Evolutionary conservation across 2,797 vertebrate species (phyloP), one percentile per base, ranked within the genome.

Genomic region (Hippopotamyrus pictus): DNA sequence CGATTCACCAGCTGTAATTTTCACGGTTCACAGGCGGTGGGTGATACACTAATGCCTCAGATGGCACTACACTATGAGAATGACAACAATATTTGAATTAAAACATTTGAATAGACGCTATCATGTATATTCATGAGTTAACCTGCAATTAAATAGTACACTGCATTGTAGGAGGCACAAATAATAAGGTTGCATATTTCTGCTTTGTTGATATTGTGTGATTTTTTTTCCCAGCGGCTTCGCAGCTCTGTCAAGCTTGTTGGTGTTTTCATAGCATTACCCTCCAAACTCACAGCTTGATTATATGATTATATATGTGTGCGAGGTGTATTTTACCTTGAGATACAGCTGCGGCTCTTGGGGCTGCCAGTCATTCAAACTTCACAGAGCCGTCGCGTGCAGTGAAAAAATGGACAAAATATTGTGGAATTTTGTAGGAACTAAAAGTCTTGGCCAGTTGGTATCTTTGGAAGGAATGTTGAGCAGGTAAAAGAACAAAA

Each of bases 31-130:
- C 73, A 44, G 73, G 73, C 19, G 73, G 73, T 79, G 73, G 89
- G 73, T 89, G 91, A 92, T 88, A 89, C 89, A 65, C 90, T 79
- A 44, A 79, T 79, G 14, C 12, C 14, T 79, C 37, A 44, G 37
- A 44, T 44, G 73, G 73, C 14, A 9, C 33, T 44, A 19, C 37
- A 44, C 5, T 86, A 57, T 51, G n/a, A 54, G 54, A 57, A 87
- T 54, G 29, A 29, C 85, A 53, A 53, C 54, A 87, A 29, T 87
- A 90, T 90, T 12, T 91, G 92, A 90, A 91, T 88, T 90, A 86
- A 93, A 92, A 94, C 91, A 91, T 90, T 91, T 92, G 89, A 50
- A 50, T 54, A 86, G 46, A 86, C 2, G 29, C 84, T 57, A 88
- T 62, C 57, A 62, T 57, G 50, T 48, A 79, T 79, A 79, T 79